Conservation (phyloP, 2,797 vertebrate genomes). For the Varecia variegata region DNA sequence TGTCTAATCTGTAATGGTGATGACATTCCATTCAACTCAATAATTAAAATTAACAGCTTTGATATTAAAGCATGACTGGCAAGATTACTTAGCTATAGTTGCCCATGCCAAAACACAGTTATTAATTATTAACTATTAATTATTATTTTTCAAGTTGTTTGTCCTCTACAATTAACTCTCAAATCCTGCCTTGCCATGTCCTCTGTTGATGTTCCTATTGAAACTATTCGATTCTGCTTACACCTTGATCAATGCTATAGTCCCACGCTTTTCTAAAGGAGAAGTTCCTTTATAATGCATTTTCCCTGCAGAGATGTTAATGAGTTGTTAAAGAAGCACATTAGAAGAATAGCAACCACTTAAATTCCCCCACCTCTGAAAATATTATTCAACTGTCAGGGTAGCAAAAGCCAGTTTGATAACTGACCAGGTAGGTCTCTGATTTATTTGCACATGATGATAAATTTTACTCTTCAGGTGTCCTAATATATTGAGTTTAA, state of each 20-base stretch:
- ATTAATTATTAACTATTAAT: not conserved
- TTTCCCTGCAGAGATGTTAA: not conserved
- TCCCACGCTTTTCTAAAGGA: not conserved
- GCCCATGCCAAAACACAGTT: not conserved
- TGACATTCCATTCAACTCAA: not conserved
- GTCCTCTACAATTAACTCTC: not conserved
- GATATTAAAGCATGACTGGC: not conserved
- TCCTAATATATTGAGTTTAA: not conserved
- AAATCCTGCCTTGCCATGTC: no score
- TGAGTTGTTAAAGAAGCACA: not conserved
- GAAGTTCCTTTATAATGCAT: not conserved
- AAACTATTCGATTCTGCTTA: not conserved
- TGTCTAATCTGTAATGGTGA: not conserved
- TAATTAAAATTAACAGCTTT: slow-evolving; percentile 22
- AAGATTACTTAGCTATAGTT: not conserved
- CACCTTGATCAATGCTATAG: not conserved
- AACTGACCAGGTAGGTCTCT: not conserved
- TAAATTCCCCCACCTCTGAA: not conserved
- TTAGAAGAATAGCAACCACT: not conserved
- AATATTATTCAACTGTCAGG: not conserved
- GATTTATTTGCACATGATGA: not conserved
- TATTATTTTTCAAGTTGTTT: not conserved
- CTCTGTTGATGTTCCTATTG: not conserved
- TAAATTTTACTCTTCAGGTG: not conserved
- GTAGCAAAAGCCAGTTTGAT: not conserved